phyloP scores from a whole-genome alignment of 2,113 vertebrate genomes.

The Panurus biarmicus region DNA sequence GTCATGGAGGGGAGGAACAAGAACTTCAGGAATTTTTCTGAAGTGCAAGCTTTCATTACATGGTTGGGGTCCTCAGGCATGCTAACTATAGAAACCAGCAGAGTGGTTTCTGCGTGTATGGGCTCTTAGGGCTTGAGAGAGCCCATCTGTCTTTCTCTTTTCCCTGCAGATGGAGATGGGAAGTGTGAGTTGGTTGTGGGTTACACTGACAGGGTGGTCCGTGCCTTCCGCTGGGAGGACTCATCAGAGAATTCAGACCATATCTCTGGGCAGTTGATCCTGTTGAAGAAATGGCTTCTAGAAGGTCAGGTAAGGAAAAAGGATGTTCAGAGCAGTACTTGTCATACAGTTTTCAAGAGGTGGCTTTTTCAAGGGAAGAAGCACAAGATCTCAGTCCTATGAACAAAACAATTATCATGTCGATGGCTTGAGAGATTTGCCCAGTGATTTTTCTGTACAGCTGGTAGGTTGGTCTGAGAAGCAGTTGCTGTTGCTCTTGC shows the following conservation, averaged over 20 bases:
- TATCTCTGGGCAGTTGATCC: constrained; percentile 81
- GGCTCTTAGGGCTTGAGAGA: neutral
- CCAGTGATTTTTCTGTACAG: neutral
- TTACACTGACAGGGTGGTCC: constrained; percentile 94
- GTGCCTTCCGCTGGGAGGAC: constrained; percentile 95
- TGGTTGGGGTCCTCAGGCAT: neutral
- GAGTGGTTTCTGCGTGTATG: neutral
- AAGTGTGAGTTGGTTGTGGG: constrained; percentile 89
- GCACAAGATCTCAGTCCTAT: neutral
- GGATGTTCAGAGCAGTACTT: neutral
- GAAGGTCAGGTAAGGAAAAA: constrained; percentile 86
- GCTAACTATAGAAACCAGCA: neutral
- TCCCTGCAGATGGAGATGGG: constrained; percentile 85
- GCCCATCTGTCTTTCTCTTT: neutral
- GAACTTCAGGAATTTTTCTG: neutral
- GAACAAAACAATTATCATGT: neutral
- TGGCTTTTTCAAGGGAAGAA: neutral
- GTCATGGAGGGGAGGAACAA: neutral
- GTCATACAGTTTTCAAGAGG: neutral
- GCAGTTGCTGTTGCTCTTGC: neutral
- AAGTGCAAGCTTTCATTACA: neutral
- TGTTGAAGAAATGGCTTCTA: constrained; percentile 94
- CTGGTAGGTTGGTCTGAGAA: neutral
- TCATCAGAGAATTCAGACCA: constrained; percentile 72
- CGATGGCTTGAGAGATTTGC: neutral